phyloP scores from a whole-genome alignment of 2,888 invertebrate species.

The Portevinia maculata region DNA sequence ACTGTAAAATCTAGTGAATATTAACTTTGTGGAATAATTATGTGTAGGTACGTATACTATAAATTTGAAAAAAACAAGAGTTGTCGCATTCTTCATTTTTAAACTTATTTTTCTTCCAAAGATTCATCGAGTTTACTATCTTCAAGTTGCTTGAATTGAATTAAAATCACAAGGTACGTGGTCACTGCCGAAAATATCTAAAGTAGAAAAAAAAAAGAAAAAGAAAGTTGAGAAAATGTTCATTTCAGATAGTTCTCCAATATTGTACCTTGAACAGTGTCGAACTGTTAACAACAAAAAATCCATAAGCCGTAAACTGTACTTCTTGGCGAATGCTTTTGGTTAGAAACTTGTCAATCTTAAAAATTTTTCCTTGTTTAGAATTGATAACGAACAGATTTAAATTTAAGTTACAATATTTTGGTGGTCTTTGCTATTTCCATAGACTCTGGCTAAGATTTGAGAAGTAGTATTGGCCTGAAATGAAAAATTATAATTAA shows the following conservation, averaged over 20 bases:
- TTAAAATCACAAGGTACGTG: constrained; percentile 81
- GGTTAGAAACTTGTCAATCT: constrained; percentile 82
- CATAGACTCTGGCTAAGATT: constrained; percentile 80
- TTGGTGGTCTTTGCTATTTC: constrained; percentile 79
- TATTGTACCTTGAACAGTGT: constrained; percentile 81
- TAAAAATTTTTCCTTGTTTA: not conserved
- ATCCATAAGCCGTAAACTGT: constrained; percentile 82
- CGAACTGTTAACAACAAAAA: constrained; percentile 81
- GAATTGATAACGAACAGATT: not conserved
- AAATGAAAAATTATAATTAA: constrained; percentile 57
- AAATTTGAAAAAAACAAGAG: not conserved
- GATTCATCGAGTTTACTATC: constrained; percentile 79
- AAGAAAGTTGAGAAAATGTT: not conserved
- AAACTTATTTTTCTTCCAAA: not conserved
- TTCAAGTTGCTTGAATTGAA: constrained; percentile 82
- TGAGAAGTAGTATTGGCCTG: constrained; percentile 81
- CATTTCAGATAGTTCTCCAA: not conserved
- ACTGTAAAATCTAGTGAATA: too few relatives aligned
- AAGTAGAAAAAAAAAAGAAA: not conserved
- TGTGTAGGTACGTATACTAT: too few relatives aligned
- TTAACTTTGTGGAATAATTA: too few relatives aligned
- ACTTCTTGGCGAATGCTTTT: constrained; percentile 82
- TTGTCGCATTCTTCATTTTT: not conserved
- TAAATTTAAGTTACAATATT: constrained; percentile 78
- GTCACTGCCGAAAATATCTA: constrained; percentile 82